Percentiles rank a stretch among this genome's conserved stretches.
These are phyloP conservation scores for Hirtodrosophila cameraria DNA, from an alignment of 2,888 invertebrate species.

Conservation along the genomic window DNA sequence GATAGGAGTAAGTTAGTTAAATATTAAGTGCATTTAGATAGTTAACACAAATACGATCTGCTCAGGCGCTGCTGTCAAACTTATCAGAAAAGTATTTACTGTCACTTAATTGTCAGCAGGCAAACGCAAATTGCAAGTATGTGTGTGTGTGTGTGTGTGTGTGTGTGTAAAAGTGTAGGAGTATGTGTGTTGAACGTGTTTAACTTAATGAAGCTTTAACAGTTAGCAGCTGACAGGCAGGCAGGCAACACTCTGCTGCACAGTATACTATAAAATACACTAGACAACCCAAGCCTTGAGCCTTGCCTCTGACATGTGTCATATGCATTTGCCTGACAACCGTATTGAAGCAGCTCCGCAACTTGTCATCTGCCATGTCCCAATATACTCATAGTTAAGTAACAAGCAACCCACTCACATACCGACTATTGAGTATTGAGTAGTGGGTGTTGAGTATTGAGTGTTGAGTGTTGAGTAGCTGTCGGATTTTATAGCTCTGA, in stretches of 20 bases:
- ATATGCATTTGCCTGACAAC: constrained; percentile 68
- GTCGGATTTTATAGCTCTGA: constrained; percentile 61
- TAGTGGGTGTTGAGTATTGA: no score
- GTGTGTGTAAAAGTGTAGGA: no score
- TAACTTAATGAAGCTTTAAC: constrained; percentile 64
- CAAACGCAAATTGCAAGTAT: constrained; percentile 36
- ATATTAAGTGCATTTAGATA: constrained; percentile 20
- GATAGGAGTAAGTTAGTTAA: not conserved
- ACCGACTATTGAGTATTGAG: no score
- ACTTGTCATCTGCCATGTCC: constrained; percentile 21
- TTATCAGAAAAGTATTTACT: constrained; percentile 68
- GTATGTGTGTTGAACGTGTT: constrained; percentile 29
- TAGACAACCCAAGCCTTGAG: constrained; percentile 34
- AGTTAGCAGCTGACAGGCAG: constrained; percentile 10
- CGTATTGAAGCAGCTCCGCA: constrained; percentile 30
- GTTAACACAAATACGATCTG: constrained; percentile 27
- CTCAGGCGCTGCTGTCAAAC: constrained; percentile 32
- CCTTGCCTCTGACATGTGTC: constrained; percentile 66
- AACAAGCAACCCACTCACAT: not conserved
- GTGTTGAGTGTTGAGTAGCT: constrained; percentile 63
- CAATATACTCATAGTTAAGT: not conserved
- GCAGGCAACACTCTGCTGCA: constrained; percentile 16
- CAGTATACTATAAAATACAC: no score
- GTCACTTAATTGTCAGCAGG: constrained; percentile 71
- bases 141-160: constrained; percentile 14